Evolutionary conservation across 2,797 vertebrate genomes (phyloP), one percentile per base, ranked within the genome.

Genomic region (Thunnus albacares): DNA sequence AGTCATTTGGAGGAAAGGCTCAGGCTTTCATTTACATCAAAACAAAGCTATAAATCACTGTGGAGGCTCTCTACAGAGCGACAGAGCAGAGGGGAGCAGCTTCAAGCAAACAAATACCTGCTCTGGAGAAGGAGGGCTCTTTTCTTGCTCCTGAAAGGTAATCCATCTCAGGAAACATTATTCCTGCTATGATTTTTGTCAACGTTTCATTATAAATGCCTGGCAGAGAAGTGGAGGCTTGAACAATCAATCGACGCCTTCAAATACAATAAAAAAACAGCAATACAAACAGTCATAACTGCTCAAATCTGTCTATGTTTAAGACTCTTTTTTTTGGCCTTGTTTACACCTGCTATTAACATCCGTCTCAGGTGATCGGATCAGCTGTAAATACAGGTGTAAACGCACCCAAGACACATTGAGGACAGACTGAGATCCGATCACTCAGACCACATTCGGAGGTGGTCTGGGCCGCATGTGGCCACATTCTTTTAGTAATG

Each of bases 41-140:
- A 91, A 91, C 89, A 92, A 91, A 90, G 79, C 70, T 67, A 88
- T 92, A 92, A 91, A 92, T 92, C 82, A 84, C 2, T 0, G 78
- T 49, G 66, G 55, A 74, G 69, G 26, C 61, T 69, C 56, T 65
- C 72, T 33, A 76, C 69, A 35, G 75, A 79, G 77, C 59, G n/a
- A 5, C 41, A 33, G 30, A 33, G 28, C 28, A 30, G 28, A 30
- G 28, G 28, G 61, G 43, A 79, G 83, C 62, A 55, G 79, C 73
- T 76, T 14, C 45, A 18, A 82, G 81, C 80, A 78, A 81, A 89
- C 84, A 87, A 65, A 80, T 66, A 71, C 52, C 81, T 81, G 78
- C 71, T 81, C 53, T 22, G 17, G 71, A 45, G 49, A 57, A 20
- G 38, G 14, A 26, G 15, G 13, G 12, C 4, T 57, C 67, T 64